A percentile compares a stretch with the other conserved stretches of the same genome.
Conservation (phyloP, 35 echinoderm and acorn worm species). For the Acanthaster planci region DNA sequence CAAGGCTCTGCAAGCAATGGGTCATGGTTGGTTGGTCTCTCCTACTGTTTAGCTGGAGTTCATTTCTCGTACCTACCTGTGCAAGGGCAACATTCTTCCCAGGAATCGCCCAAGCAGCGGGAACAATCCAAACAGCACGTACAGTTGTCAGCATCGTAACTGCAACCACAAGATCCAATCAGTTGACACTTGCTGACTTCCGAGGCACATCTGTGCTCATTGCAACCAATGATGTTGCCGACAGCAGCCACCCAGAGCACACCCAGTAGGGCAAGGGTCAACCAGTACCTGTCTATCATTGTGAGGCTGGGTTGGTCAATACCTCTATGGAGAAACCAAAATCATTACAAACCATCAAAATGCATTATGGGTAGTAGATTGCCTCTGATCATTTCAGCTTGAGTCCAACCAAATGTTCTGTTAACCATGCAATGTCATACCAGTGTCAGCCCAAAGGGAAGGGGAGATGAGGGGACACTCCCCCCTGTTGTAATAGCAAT, state of each 20-base stretch:
- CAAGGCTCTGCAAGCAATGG: too few relatives aligned
- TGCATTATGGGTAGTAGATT: too few relatives aligned
- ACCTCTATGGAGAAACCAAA: too few relatives aligned
- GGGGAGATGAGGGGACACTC: too few relatives aligned
- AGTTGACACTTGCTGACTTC: conserved; percentile 85
- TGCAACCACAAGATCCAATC: conserved; percentile 68
- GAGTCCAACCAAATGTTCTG: too few relatives aligned
- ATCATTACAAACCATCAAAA: too few relatives aligned
- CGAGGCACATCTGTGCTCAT: conserved; percentile 74
- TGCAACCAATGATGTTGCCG: conserved; percentile 49
- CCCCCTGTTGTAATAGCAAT: too few relatives aligned
- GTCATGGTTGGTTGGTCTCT: too few relatives aligned
- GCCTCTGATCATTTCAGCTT: too few relatives aligned
- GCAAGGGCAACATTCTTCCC: conserved; percentile 80
- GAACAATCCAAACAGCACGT: conserved; percentile 84
- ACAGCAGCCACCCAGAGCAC: not conserved
- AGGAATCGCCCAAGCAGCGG: conserved; percentile 62
- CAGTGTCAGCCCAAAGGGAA: too few relatives aligned
- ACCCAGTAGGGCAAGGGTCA: conserved; percentile 17
- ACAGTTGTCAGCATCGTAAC: conserved; percentile 64
- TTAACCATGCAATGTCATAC: too few relatives aligned
- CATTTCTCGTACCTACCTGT: conserved; percentile 53
- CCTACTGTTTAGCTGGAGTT: too few relatives aligned
- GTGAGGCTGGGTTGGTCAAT: not conserved
- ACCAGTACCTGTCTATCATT: not conserved